Evolutionary conservation across 1,140 invertebrate genomes (phyloP).

Genomic region (Drosophila mojavensis): DNA sequence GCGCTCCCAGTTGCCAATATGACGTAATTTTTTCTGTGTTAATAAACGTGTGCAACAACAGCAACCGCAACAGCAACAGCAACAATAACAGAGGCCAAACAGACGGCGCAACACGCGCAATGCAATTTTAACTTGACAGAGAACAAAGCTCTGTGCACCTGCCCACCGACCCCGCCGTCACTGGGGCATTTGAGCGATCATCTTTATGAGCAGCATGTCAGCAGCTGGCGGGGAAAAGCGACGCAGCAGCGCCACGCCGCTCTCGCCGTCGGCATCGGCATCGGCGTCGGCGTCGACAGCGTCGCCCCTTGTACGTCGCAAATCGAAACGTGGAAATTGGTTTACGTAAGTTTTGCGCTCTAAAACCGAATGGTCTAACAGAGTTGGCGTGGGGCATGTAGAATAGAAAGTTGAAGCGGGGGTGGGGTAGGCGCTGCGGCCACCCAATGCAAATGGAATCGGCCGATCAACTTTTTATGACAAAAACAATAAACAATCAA

Average conservation of each 20-base stretch:
- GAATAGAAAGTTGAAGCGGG: background rate
- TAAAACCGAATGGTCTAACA: constrained; percentile 1
- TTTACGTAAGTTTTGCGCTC: constrained; percentile 79
- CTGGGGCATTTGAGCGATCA: constrained; percentile 9
- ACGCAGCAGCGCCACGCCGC: constrained; percentile 44
- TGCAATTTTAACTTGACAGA: constrained; percentile 60
- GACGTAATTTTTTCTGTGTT: constrained; percentile 66
- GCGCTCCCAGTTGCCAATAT: constrained; percentile 56
- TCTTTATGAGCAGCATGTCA: constrained; percentile 48
- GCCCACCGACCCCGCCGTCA: background rate
- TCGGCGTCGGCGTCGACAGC: constrained; percentile 28
- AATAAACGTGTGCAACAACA: constrained; percentile 46
- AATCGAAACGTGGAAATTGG: constrained; percentile 83
- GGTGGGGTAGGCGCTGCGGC: background rate
- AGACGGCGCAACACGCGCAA: constrained; percentile 44
- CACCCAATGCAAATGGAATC: constrained; percentile 31
- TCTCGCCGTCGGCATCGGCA: constrained; percentile 26
- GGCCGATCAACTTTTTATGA: constrained; percentile 49
- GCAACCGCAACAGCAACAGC: constrained; percentile 17
- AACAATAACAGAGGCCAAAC: constrained; percentile 15
- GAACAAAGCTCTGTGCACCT: constrained; percentile 23
- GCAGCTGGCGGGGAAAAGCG: constrained; percentile 53
- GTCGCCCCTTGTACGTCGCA: constrained; percentile 62
- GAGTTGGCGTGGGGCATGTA: background rate
- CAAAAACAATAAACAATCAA: constrained; percentile 50